phyloP scores from a whole-genome alignment of 2,113 vertebrate species.

The Cavia aperea region DNA sequence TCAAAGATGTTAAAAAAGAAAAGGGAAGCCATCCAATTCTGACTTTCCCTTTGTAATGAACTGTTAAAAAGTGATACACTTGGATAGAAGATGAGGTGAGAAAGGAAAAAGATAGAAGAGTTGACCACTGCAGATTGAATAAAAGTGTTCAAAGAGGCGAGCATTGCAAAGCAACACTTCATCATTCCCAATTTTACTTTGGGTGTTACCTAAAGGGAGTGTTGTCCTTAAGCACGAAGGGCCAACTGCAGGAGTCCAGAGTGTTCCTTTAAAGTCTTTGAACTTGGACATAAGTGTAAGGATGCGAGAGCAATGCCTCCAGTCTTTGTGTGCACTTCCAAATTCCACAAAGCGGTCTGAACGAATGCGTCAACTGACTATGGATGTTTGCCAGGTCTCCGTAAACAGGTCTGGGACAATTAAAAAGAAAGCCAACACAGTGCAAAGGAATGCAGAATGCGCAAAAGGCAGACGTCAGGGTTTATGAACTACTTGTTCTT shows the following conservation, averaged over 20 bases:
- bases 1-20: slow-evolving; percentile 68
- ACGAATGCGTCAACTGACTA: neutral
- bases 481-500: neutral
- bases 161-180: slow-evolving; percentile 65
- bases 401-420: neutral
- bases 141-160: slow-evolving; percentile 62
- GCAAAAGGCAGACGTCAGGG: neutral
- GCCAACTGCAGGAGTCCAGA: slow-evolving; percentile 33
- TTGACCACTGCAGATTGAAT: slow-evolving; percentile 64
- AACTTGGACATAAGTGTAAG: slow-evolving; percentile 39
- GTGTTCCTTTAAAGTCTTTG: slow-evolving; percentile 45
- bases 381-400: neutral
- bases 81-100: neutral
- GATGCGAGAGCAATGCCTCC: neutral
- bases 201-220: slow-evolving; percentile 44
- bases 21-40: slow-evolving; percentile 61
- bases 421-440: neutral
- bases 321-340: slow-evolving; percentile 17
- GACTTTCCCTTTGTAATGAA: slow-evolving; percentile 70
- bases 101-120: slow-evolving; percentile 45
- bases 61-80: slow-evolving; percentile 57
- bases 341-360: slow-evolving; percentile 27
- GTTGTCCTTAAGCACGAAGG: slow-evolving; percentile 40
- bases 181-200: slow-evolving; percentile 57
- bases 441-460: too few species aligned